phyloP scores from a whole-genome alignment of 2,113 vertebrate genomes.

The Crotalus horridus region DNA sequence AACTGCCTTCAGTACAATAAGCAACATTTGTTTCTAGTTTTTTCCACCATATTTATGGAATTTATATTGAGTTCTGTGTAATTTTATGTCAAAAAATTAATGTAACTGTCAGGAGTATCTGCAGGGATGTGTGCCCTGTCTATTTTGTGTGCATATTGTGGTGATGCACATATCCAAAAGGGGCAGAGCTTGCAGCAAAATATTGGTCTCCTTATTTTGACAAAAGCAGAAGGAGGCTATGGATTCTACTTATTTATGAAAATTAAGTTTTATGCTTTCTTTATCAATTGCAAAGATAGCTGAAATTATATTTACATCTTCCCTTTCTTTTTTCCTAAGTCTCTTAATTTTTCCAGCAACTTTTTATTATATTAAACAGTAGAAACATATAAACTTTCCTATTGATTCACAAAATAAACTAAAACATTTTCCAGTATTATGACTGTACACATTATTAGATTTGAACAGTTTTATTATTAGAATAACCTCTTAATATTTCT shows the following conservation, averaged over 20 bases:
- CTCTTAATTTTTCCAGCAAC: background rate
- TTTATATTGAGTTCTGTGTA: background rate
- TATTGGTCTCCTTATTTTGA: background rate
- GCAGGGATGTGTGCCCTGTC: background rate
- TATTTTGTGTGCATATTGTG: background rate
- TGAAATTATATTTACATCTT: background rate
- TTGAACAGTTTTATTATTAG: background rate
- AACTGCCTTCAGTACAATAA: background rate
- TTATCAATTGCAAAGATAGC: conserved; percentile 14
- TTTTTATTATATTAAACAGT: background rate
- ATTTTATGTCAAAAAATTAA: background rate
- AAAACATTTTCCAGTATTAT: background rate
- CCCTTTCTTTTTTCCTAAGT: background rate
- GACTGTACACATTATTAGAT: background rate
- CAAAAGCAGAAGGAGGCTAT: background rate
- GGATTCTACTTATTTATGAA: background rate
- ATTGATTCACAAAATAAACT: background rate
- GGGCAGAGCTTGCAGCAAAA: background rate
- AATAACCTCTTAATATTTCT: background rate
- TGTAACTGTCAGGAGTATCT: background rate
- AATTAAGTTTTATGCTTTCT: conserved; percentile 5
- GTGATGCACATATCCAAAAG: background rate
- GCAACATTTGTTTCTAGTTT: background rate
- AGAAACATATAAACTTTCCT: background rate
- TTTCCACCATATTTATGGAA: background rate